Base-by-base conservation (phyloP, 2,888 invertebrate species). In the Thalpophila matura region DNA sequence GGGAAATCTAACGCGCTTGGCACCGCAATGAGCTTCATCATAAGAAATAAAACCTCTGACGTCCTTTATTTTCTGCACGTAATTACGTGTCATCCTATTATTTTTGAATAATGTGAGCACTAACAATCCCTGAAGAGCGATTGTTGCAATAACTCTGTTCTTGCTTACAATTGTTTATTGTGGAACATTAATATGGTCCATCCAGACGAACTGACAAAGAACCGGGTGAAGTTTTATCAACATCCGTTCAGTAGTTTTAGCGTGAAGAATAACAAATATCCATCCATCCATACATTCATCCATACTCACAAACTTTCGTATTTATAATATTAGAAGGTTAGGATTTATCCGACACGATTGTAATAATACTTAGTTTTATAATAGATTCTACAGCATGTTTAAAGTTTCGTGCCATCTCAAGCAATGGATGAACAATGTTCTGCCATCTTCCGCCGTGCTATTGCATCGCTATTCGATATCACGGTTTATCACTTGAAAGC, bases 1-100 rank as follows among this genome's bases (percentile, higher is more conserved):
- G 77, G 84, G 84, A 84, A 84, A 84, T 84, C 76, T 81, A 72
- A 79, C 71, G 53, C 71, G 63, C 58, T 65, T 68, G 68, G 42
- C 61, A 64, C 62, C 74, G 57, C 67, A 71, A 72, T 66, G 73
- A 74, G 65, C 66, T 79, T 76, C 72, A 77, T 79, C 77, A 76
- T 67, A 77, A 70, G 68, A 73, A 74, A 80, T 75, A 75, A 77
- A 77, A 77, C 61, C 69, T 68, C 66, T 35, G 20, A 56, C 47
- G 65, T 63, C 62, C 56, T 66, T 69, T 79, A 74, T 70, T 53
- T 73, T 79, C 46, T 50, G 7, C 38, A 55, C 50, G 63, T 67
- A 70, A 79, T 80, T 80, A 74, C 71, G 50, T 77, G 65, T 65
- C 70, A 61, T 47, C 43, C 55, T 59, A 74, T 74, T 76, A 76